Base-by-base conservation (phyloP, 2,797 vertebrate genomes). In the Pseudotriccus pelzelni region DNA sequence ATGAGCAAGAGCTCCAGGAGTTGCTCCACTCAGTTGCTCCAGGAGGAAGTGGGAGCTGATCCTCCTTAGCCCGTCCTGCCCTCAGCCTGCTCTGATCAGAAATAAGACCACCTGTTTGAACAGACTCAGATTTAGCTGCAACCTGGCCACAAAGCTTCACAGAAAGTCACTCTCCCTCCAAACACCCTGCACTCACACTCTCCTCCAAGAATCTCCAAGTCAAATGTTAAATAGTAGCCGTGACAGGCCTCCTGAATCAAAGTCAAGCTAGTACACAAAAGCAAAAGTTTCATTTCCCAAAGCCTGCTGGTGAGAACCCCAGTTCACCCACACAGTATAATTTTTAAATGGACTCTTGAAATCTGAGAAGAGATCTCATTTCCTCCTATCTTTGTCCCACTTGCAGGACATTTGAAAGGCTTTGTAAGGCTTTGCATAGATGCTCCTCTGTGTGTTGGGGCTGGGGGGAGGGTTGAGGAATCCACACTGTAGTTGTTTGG, bases 341-440 rank as follows among this genome's bases (percentile, higher is more conserved):
- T 55, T 80, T 96, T 89, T 83, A 95, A 97, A 96, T 21, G 53
- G 81, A 92, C 80, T 84, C 95, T 89, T 74, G 89, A 95, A 93
- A 93, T 93, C 84, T 66, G 90, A 96, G 90, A 94, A 85, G 88
- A 79, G 91, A 94, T 94, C 94, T 94, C 78, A 90, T 89, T 95
- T 96, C 95, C 87, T 96, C 84, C 94, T 95, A 95, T 89, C 91
- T 94, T 95, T 94, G 90, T 94, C 85, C 85, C 46, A 59, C 62
- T 94, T 87, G 84, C 55, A 92, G 87, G 64, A 89, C 75, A 74
- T 96, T 95, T 91, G 78, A 94, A 92, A 94, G 91, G 74, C 93
- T 96, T 95, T 94, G 67, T 88, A 75, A 93, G 70, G 80, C 93
- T 90, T 86, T 79, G 87, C 94, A 94, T 87, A 95, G 96, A 96